Evolutionary conservation across 1,140 invertebrate species (phyloP), one percentile per base, ranked within the genome.

Genomic region (Pygmarrhopalites habei): DNA sequence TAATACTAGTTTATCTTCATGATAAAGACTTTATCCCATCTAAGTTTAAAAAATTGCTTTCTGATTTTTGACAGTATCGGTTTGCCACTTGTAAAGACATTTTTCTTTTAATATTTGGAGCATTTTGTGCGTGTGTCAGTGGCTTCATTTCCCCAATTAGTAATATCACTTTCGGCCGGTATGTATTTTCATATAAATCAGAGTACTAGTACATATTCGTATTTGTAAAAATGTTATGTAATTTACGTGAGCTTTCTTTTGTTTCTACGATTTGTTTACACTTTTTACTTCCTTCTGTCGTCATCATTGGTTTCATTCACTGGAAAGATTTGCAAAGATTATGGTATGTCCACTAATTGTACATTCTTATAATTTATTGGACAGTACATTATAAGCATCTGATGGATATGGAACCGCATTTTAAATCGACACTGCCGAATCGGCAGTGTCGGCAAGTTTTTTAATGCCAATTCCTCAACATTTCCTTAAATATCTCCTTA

Each of bases 101-200:
- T 67, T 1, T 65, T 23, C 26, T 68, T 2, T 65, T 72, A 21
- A 23, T 68, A 53, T 39, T 70, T 43, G 70, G 59, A 41, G 21
- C n/a, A 15, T 51, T 72, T 29, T 64, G 60, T 61, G 60, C 70
- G 5, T 19, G 66, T 1, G 21, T 61, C 43, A 41, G 58, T 59
- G 61, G 65, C 17, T 63, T 58, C 29, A 47, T 58, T 21, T 53
- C 61, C 59, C 68, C 70, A n/a, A 35, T 43, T n/a, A 58, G 66
- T 17, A 71, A 68, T 44, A 52, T 71, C n/a, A 41, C 66, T 15
- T 69, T 68, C 60, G 72, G 72, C n/a, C n/a, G n/a, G n/a, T n/a
- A n/a, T n/a, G n/a, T n/a, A n/a, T n/a, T n/a, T n/a, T n/a, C n/a
- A n/a, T n/a, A n/a, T n/a, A n/a, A n/a, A n/a, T n/a, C n/a, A n/a